These are phyloP conservation scores for Dunckerocampus dactyliophorus DNA, from an alignment of 2,113 vertebrate genomes.

Conservation along the genomic window DNA sequence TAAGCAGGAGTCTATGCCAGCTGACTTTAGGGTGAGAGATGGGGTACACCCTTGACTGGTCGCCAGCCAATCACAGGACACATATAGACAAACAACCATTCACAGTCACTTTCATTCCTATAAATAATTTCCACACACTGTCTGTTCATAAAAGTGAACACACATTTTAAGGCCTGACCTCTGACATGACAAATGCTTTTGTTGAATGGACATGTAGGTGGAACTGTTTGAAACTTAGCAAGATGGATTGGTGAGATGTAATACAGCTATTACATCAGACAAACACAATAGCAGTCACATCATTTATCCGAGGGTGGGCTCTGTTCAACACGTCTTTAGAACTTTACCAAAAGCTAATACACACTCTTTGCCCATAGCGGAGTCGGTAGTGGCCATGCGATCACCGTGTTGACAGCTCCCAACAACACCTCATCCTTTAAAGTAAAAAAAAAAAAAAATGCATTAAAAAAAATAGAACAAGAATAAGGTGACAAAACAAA, in stretches of 20 bases:
- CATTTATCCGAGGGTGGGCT: conserved; percentile 21
- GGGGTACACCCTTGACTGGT: background rate
- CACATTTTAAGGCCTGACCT: background rate
- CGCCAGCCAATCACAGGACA: background rate
- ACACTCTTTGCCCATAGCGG: conserved; percentile 8
- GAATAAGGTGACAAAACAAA: conserved; percentile 25
- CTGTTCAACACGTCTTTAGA: conserved; percentile 11
- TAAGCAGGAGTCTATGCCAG: too few relatives aligned
- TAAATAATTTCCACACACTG: too few relatives aligned
- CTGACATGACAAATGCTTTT: background rate
- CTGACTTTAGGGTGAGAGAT: too few relatives aligned
- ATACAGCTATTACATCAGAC: conserved; percentile 3
- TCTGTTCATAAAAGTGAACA: too few relatives aligned
- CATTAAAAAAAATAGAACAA: conserved; percentile 29
- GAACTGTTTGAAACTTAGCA: background rate
- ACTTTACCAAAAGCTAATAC: conserved; percentile 2
- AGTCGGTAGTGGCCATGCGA: conserved; percentile 66
- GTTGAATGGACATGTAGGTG: background rate
- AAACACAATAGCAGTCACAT: conserved; percentile 25
- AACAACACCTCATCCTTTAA: conserved; percentile 70
- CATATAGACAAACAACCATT: background rate
- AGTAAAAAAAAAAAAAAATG: conserved; percentile 33
- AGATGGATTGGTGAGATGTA: background rate
- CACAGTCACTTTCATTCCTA: background rate
- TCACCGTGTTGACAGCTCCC: conserved; percentile 74